Evolutionary conservation across 2,888 invertebrate genomes (phyloP).

Genomic region (Bursaphelenchus okinawaensis): DNA sequence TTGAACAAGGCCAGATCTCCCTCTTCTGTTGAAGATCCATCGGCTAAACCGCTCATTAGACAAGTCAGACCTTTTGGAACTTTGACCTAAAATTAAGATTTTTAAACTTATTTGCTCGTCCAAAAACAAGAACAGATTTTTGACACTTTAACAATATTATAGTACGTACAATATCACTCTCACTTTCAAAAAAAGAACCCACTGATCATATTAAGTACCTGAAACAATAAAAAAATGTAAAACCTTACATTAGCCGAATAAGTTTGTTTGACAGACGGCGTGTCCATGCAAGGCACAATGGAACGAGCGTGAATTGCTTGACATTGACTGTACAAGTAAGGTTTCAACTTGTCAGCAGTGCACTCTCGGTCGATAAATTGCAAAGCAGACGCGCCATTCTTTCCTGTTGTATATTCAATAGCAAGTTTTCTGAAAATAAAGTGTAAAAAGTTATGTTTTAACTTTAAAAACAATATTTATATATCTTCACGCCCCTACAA

Average conservation of each 20-base stretch:
- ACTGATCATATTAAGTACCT: no score
- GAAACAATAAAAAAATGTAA: not conserved
- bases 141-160: no score
- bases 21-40: conserved; percentile 19
- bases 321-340: conserved; percentile 68
- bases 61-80: conserved; percentile 73
- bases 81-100: conserved; percentile 63
- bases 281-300: conserved; percentile 88
- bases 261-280: conserved; percentile 79
- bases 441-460: conserved; percentile 4
- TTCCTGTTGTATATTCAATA: conserved; percentile 42
- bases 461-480: no score
- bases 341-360: conserved; percentile 78
- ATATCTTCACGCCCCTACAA: no score
- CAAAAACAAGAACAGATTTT: not conserved
- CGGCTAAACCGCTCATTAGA: conserved; percentile 74
- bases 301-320: conserved; percentile 60
- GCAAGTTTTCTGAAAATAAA: conserved; percentile 32
- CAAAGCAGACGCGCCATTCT: conserved; percentile 65
- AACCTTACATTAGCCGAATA: conserved; percentile 67
- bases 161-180: no score
- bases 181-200: no score
- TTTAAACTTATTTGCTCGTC: not conserved
- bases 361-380: conserved; percentile 83
- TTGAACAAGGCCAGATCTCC: conserved; percentile 26